Evolutionary conservation across 2,888 invertebrate species (phyloP), one percentile per base, ranked within the genome.

Genomic region (Drosophila austrosaltans): DNA sequence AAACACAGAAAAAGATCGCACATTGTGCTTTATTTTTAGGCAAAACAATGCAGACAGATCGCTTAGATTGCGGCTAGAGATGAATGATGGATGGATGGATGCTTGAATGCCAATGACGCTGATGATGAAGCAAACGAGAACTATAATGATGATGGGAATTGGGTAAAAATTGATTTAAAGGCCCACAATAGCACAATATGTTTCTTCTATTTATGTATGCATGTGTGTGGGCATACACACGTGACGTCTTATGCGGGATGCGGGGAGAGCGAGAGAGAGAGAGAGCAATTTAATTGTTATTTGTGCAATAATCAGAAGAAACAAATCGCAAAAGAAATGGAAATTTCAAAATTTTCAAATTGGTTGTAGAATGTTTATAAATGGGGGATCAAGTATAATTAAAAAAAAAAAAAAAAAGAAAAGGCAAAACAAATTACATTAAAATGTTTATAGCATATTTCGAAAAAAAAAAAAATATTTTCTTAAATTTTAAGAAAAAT

Each of bases 1-100:
- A 30, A 62, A 64, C 66, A 64, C 69, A 65, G 16, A 16, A 62
- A 53, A 63, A 65, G 77, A 78, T 77, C 77, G 67, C 75, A 77
- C 39, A 64, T 63, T 54, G 39, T 20, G 22, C 66, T 76, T 80
- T 81, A 81, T 88, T 81, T 81, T 80, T 86, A 82, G 89, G 68
- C 65, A 58, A 88, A 82, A 82, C 81, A 82, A 86, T 88, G 81
- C 81, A 75, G 84, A 80, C 84, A 88, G 75, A 83, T 86, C 87
- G 81, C 88, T 74, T 77, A 64, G 77, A 79, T 74, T 85, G 88
- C 66, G 82, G 80, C 81, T 66, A 67, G 61, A 70, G 83, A 79
- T 81, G 85, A 70, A 78, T 64, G 78, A 62, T 64, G 58, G 74
- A 63, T 65, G 54, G 53, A 42, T 39, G 28, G 58, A 25, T 53